Conservation (phyloP, 2,888 invertebrate species). For the Serrognathus titanus region DNA sequence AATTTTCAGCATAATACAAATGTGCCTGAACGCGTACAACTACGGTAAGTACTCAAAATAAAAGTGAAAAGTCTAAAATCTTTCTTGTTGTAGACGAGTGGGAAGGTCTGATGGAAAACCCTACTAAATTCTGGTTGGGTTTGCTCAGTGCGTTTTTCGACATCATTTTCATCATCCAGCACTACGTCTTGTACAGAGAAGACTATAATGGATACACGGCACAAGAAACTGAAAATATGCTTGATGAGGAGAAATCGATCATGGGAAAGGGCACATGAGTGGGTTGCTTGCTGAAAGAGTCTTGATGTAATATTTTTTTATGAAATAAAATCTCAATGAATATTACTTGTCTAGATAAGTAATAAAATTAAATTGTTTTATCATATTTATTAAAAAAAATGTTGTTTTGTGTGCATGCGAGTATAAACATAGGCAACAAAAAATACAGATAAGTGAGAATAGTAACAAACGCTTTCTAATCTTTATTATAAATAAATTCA, state of each 20-base stretch:
- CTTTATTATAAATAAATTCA: too few relatives aligned
- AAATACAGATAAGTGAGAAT: too few relatives aligned
- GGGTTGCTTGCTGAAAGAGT: background rate
- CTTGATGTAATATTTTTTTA: too few relatives aligned
- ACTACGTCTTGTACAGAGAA: constrained; percentile 17
- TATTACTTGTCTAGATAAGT: too few relatives aligned
- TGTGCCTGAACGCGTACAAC: constrained; percentile 87
- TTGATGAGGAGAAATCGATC: constrained; percentile 13
- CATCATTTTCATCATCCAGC: constrained; percentile 19
- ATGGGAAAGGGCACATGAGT: constrained; percentile 2
- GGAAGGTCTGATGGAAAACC: constrained; percentile 19
- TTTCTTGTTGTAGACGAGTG: constrained; percentile 16
- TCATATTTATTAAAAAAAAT: too few relatives aligned
- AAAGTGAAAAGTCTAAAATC: background rate
- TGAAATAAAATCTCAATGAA: too few relatives aligned
- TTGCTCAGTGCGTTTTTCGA: constrained; percentile 17
- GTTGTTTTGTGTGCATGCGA: too few relatives aligned
- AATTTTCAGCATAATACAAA: constrained; percentile 82
- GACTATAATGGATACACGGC: background rate
- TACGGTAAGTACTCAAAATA: constrained; percentile 55
- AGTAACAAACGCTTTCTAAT: too few relatives aligned
- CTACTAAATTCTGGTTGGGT: constrained; percentile 22
- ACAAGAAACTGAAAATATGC: constrained; percentile 10
- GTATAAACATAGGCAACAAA: too few relatives aligned
- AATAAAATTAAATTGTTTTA: too few relatives aligned